Base-by-base conservation (phyloP, 2,113 vertebrate genomes). In the Oreochromis aureus region DNA sequence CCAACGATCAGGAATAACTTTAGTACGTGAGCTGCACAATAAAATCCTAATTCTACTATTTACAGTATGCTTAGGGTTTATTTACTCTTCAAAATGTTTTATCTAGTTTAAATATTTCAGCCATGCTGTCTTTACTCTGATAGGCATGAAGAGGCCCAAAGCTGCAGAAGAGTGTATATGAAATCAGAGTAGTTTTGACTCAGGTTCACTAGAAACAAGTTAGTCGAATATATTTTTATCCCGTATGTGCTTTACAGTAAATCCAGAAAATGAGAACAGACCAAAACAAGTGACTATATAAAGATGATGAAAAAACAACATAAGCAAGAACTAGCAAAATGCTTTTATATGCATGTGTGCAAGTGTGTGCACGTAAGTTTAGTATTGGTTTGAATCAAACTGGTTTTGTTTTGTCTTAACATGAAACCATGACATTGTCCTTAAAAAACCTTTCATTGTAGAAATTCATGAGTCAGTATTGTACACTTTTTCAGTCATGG, bases 391-490 rank as follows among this genome's bases (percentile, higher is more conserved):
- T 92, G 55, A 94, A 83, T 91, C 81, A 83, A 82, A 36, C 58
- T 41, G n/a, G 73, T 92, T 87, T 90, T 85, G 76, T 10, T 90
- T 83, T 86, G 55, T 80, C 30, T 90, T 53, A 55, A 66, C 12
- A 3, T 87, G 91, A 94, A 91, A 94, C 83, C 30, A 80, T 89
- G 83, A 89, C 86, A 81, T 88, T 16, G 58, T 82, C 63, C 71
- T 89, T 73, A 63, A 89, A 84, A 85, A 69, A 34, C 58, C 83
- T 87, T 36, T 92, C 44, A 80, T 54, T 48, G 16, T 76, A 85
- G 16, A 89, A 84, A 93, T 84, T 22, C 61, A 63, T 11, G 46
- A 76, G 41, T 84, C 76, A n/a, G n/a, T 59, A 6, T 53, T 55
- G 81, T 54, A 30, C 16, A 41, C 41, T 58, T 30, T 81, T 15